Evolutionary conservation across 2,797 vertebrate species (phyloP), one percentile per base, ranked within the genome.

Genomic region (Oryzias sinensis): DNA sequence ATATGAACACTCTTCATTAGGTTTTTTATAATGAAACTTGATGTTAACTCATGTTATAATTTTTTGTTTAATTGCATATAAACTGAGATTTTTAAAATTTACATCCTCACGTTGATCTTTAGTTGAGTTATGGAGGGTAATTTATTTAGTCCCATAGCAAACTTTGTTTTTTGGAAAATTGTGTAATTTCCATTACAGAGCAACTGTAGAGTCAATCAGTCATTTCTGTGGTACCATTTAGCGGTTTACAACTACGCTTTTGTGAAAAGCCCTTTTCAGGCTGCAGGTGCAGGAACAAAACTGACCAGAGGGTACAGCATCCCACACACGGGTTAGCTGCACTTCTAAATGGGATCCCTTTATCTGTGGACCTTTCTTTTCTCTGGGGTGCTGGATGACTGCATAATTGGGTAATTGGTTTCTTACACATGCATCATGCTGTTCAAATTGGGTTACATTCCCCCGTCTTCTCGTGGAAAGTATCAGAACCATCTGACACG

Each of bases 321-420:
- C 79, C 68, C 69, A 77, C 76, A 56, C 64, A 61, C 66, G 61
- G 49, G 78, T 74, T 75, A 77, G 49, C 68, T 51, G 22, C 6
- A 64, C 73, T 70, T 56, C 78, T 69, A 74, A 87, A 88, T 80
- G 68, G 75, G 81, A 84, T 72, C 33, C 72, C 79, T 89, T 89
- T 90, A 83, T 86, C 75, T 81, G 53, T 59, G 68, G 60, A 17
- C 77, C 71, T 70, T 83, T 59, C 74, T 81, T 70, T 88, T 79
- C 79, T 90, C 79, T 43, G 71, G 84, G 84, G 85, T 86, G 75
- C 85, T 81, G 83, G 86, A 87, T 92, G 90, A 91, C 90, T 88
- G 81, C 73, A 80, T 91, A 92, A 91, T 91, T 89, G 87, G 78
- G 82, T 91, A 88, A 93, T 90, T 90, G 81, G 82, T 81, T 90